Evolutionary conservation across 2,888 invertebrate genomes (phyloP), one percentile per base, ranked within the genome.

Genomic region (Ichneumoninae sp.): DNA sequence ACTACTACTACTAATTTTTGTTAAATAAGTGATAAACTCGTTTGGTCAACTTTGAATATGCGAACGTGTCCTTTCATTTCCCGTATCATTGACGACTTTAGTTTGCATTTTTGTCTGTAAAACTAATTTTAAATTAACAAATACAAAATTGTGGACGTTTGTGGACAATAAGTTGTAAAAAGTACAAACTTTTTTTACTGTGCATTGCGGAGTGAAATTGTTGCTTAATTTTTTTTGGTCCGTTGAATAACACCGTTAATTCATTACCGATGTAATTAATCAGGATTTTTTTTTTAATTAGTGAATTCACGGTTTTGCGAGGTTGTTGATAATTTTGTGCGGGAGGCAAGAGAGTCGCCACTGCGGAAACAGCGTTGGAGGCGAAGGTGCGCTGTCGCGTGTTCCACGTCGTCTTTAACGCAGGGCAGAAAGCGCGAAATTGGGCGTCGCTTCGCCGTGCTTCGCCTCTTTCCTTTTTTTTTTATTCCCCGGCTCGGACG

Each of bases 351-450:
- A 22, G 57, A 10, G 13, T 1, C 22, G 10, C 57, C 8, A 57
- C 57, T 26, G 68, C 47, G 76, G 74, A 78, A 68, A 85, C 75
- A 44, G 78, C 57, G 82, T 70, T 16, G 33, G 26, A 26, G 13
- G 60, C 65, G 65, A 77, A 63, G 47, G 54, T 60, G 77, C 60
- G 19, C 68, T 66, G 70, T 83, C 81, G 86, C 83, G 73, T 86
- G 79, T 81, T 70, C 73, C 79, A 54, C 57, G 52, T 60, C 74
- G 81, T 83, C 74, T 78, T 68, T 75, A 86, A 85, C 78, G 71
- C 57, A 16, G 86, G 79, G 91, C 90, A 92, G 91, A 93, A 92
- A 92, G 92, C 92, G 92, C 89, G 88, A 92, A 92, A 93, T 92
- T 91, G 89, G 74, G 52, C 73, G 76, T 78, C 52, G 85, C 80